These are phyloP conservation scores for Amphipyra berbera DNA, from an alignment of 2,888 invertebrate species.

Conservation along the genomic window DNA sequence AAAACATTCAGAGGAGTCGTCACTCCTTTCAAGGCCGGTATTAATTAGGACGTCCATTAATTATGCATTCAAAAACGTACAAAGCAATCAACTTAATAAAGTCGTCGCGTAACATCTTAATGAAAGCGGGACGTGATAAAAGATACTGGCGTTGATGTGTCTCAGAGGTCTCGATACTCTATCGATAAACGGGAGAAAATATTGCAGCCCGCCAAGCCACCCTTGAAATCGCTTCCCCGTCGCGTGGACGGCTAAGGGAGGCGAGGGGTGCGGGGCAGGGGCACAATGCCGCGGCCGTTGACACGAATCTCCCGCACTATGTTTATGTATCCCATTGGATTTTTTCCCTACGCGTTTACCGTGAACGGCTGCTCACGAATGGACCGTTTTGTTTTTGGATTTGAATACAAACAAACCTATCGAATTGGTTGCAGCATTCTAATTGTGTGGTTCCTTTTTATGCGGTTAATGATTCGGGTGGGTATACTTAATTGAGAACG, in stretches of 20 bases:
- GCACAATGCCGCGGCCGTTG: slow-evolving; percentile 84
- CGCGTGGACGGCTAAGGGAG: slow-evolving; percentile 66
- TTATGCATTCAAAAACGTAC: slow-evolving; percentile 56
- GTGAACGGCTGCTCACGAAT: slow-evolving; percentile 77
- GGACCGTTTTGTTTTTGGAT: slow-evolving; percentile 77
- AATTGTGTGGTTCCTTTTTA: slow-evolving; percentile 15
- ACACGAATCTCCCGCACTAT: slow-evolving; percentile 84
- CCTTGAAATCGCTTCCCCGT: slow-evolving; percentile 83
- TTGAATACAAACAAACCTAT: slow-evolving; percentile 65
- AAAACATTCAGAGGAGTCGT: slow-evolving; percentile 17
- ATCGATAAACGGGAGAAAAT: slow-evolving; percentile 77
- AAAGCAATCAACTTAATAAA: slow-evolving; percentile 71
- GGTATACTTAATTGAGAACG: background rate
- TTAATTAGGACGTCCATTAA: slow-evolving; percentile 54
- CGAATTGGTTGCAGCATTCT: slow-evolving; percentile 38
- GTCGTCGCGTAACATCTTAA: slow-evolving; percentile 68
- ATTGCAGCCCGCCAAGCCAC: slow-evolving; percentile 78
- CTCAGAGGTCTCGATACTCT: slow-evolving; percentile 82
- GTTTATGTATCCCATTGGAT: slow-evolving; percentile 85
- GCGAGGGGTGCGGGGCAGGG: slow-evolving; percentile 63
- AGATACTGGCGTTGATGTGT: slow-evolving; percentile 78
- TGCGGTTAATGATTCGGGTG: slow-evolving; percentile 1
- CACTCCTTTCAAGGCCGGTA: slow-evolving; percentile 30
- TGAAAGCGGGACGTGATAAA: slow-evolving; percentile 76
- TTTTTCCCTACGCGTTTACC: slow-evolving; percentile 81